Conservation (phyloP, 2,113 vertebrate species). For the Phyllostomus hastatus region DNA sequence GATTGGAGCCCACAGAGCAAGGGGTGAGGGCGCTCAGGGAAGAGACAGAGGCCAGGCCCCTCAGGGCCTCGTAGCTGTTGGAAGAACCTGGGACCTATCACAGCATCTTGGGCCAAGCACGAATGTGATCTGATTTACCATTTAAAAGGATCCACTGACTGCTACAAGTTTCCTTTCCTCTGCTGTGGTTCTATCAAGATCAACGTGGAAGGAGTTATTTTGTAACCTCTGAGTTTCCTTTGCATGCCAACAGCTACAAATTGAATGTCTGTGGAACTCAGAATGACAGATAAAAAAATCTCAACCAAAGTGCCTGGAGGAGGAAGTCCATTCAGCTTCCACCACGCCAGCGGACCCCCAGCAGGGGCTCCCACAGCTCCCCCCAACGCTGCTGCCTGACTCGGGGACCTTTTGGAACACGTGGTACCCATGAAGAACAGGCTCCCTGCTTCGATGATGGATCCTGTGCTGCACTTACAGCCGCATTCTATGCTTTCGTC, state of each 20-base stretch:
- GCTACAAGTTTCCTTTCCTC: background rate
- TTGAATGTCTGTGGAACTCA: background rate
- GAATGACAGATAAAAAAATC: background rate
- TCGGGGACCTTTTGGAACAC: background rate
- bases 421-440: background rate
- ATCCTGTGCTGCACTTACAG: background rate
- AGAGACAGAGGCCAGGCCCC: background rate
- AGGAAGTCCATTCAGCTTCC: background rate
- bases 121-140: background rate
- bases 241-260: background rate
- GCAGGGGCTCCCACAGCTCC: background rate
- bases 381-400: background rate
- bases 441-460: background rate
- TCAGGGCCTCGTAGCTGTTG: background rate
- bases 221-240: conserved; percentile 2
- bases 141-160: background rate
- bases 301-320: background rate
- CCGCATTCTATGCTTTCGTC: background rate
- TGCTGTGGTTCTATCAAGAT: background rate
- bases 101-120: background rate
- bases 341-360: background rate
- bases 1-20: background rate
- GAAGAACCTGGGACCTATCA: background rate
- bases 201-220: background rate
- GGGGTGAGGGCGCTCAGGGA: background rate